Conservation (phyloP, 2,797 vertebrate genomes). For the Chiroxiphia lanceolata region DNA sequence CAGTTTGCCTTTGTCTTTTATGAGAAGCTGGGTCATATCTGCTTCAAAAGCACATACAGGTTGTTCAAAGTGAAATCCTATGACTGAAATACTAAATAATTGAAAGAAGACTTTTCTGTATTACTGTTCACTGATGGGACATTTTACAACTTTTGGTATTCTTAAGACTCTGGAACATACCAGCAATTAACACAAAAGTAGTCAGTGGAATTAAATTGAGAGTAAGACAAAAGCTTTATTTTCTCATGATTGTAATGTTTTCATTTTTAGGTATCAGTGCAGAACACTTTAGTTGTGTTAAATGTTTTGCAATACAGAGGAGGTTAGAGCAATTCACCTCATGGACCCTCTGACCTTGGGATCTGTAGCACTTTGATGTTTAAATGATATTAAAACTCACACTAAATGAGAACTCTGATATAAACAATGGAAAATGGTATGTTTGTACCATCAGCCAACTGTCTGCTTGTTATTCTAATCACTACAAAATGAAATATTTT, state of each 20-base stretch:
- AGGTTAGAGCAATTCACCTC: background rate
- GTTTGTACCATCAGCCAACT: background rate
- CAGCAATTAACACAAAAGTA: background rate
- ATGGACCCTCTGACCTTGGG: background rate
- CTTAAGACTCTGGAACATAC: background rate
- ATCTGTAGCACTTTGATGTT: background rate
- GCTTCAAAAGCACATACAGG: background rate
- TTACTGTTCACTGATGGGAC: background rate
- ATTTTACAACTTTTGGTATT: background rate
- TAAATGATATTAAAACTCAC: constrained; percentile 1
- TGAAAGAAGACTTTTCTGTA: background rate
- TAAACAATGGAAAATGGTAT: constrained; percentile 19
- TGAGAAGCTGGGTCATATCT: background rate
- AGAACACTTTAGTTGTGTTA: background rate
- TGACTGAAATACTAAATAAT: background rate
- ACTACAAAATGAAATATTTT: constrained; percentile 7
- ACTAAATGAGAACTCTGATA: background rate
- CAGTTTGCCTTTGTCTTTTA: background rate
- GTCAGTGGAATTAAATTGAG: background rate
- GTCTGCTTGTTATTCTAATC: constrained; percentile 26
- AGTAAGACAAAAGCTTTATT: background rate
- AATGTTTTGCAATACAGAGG: background rate
- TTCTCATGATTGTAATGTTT: background rate
- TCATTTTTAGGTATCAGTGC: background rate
- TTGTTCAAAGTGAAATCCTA: background rate